Evolutionary conservation across 2,888 invertebrate genomes (phyloP), one percentile per base, ranked within the genome.

Genomic region (Eudemis profundana): DNA sequence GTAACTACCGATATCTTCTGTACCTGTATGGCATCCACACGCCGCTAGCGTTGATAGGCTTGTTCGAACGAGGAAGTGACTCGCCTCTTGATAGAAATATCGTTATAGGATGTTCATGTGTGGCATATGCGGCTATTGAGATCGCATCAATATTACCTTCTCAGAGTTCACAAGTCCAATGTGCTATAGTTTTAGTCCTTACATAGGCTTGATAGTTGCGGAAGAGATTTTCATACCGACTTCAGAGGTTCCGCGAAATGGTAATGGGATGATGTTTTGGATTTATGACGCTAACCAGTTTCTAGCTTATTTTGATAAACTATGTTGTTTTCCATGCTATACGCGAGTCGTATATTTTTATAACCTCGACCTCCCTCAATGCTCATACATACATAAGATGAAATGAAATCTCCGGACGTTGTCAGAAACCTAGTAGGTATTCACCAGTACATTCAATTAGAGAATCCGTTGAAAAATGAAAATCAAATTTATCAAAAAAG

Each of bases 11-110:
- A 56, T 44, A 44, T 44, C 36, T 51, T 50, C 15, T 33, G n/a
- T 21, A 27, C 57, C 33, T 33, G 33, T 50, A 36, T 36, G 21
- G 49, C 42, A 49, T 21, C 36, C 21, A 50, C 8, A 19, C 51
- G 64, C 64, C 64, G 44, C 64, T 36, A 64, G 64, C 57, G 57
- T 5, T 51, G 57, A 64, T 59, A 59, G 36, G 50, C 57, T 51
- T 33, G 33, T 23, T 42, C 57, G 21, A 44, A 64, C 64, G 42
- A 64, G 64, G 64, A 64, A 64, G 64, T 36, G 57, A 23, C 50
- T 44, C 17, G 40, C 21, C 36, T 27, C 64, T 49, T 50, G 56
- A 63, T 56, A 63, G 63, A 57, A 57, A 56, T 56, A 59, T 64
- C 40, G 44, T 36, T 62, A 33, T 36, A 59, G 50, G 50, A 63